Conservation (phyloP, 2,797 vertebrate genomes). For the Coendou prehensilis region DNA sequence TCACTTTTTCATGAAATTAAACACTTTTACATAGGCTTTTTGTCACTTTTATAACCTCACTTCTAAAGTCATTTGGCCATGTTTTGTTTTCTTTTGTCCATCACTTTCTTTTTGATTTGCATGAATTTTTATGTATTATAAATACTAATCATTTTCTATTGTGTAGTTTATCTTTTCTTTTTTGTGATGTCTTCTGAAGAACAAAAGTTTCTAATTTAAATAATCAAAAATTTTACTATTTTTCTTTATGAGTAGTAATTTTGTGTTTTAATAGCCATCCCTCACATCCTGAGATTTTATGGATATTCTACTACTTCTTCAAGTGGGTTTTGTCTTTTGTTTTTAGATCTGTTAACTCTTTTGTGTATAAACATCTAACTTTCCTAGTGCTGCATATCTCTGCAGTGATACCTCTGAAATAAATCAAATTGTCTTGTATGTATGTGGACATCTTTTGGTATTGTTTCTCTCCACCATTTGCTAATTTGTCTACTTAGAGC, state of each 20-base stretch:
- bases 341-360: neutral
- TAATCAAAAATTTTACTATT: neutral
- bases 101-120: neutral
- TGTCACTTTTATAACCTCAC: neutral
- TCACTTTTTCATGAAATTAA: neutral
- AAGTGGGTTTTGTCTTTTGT: neutral
- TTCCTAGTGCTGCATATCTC: neutral
- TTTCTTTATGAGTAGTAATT: neutral
- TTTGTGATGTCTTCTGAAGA: slow-evolving; percentile 19
- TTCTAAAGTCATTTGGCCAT: neutral
- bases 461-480: neutral
- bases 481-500: neutral
- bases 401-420: neutral
- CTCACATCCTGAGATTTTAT: neutral
- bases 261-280: neutral
- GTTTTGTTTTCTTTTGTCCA: neutral
- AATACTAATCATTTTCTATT: neutral
- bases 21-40: neutral
- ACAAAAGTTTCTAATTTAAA: slow-evolving; percentile 18
- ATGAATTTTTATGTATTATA: neutral
- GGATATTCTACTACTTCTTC: neutral
- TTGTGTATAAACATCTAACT: neutral
- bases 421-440: neutral
- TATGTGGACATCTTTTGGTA: neutral
- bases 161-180: neutral